Evolutionary conservation across 2,113 vertebrate genomes (phyloP).

Genomic region (Passer montanus): DNA sequence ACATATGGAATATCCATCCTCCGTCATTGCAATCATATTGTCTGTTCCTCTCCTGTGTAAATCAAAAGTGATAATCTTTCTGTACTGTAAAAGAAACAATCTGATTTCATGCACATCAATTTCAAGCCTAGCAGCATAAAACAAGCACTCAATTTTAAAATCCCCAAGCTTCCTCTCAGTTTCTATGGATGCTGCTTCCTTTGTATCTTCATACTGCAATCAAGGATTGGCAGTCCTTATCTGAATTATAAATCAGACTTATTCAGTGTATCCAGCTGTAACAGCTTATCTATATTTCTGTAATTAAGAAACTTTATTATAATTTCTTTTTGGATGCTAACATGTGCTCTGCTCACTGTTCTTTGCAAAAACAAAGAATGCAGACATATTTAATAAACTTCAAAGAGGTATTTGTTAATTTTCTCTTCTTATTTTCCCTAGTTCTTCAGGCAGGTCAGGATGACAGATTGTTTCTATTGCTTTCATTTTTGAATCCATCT

Average conservation of each 20-base stretch:
- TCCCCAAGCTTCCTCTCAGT: not conserved
- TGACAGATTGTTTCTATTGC: not conserved
- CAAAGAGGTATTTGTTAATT: not conserved
- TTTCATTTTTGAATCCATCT: not conserved
- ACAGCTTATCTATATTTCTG: not conserved
- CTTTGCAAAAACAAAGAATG: not conserved
- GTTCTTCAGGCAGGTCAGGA: not conserved
- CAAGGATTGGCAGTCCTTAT: not conserved
- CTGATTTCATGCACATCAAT: not conserved
- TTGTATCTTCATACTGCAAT: conserved; percentile 4
- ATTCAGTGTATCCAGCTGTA: conserved; percentile 10
- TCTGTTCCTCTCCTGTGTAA: not conserved
- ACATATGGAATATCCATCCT: not conserved
- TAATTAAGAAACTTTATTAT: conserved; percentile 30
- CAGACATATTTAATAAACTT: not conserved
- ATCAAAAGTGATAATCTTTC: not conserved
- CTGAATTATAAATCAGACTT: conserved; percentile 43
- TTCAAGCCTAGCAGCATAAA: not conserved
- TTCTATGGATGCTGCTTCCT: not conserved
- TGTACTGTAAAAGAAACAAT: not conserved
- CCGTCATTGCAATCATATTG: not conserved
- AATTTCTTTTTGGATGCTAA: not conserved
- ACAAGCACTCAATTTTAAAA: not conserved
- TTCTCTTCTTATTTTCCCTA: not conserved
- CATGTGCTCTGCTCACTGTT: not conserved